Evolutionary conservation across 2,797 vertebrate species (phyloP).

Genomic region (Lophius americanus): DNA sequence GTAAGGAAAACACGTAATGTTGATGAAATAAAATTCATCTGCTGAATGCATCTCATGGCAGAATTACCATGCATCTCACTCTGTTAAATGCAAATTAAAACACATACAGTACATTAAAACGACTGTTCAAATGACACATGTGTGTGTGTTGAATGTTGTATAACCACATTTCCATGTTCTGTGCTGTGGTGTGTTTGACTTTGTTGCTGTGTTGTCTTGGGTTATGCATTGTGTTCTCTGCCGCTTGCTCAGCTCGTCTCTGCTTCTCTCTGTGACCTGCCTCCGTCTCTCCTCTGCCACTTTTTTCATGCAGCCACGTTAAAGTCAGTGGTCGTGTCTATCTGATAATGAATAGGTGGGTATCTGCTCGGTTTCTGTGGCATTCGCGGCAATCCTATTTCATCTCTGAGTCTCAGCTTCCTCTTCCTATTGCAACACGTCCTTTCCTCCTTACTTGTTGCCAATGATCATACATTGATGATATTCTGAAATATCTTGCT

Average conservation of each 20-base stretch:
- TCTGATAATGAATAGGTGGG: conserved; percentile 99
- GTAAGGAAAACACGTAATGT: no score
- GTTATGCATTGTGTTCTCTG: conserved; percentile 23
- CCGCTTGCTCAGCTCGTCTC: conserved; percentile 35
- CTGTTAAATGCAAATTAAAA: no score
- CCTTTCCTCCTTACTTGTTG: conserved; percentile 2
- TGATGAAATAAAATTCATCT: no score
- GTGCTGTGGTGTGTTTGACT: background rate
- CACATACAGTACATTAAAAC: no score
- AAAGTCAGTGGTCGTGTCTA: conserved; percentile 99
- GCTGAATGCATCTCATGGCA: no score
- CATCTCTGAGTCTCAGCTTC: conserved; percentile 29
- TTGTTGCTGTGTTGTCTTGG: conserved; percentile 16
- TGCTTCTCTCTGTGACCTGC: conserved; percentile 67
- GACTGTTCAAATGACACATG: background rate
- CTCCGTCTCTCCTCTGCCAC: conserved; percentile 75
- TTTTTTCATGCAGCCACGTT: conserved; percentile 89
- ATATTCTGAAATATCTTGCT: conserved; percentile 15
- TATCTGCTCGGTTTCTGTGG: conserved; percentile 82
- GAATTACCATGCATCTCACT: no score
- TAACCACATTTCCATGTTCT: conserved; percentile 12
- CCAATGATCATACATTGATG: conserved; percentile 13
- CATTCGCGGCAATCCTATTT: conserved; percentile 59
- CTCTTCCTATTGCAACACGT: conserved; percentile 27
- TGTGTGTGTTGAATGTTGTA: background rate